Conservation (phyloP, 2,113 vertebrate genomes). For the Cavia aperea region DNA sequence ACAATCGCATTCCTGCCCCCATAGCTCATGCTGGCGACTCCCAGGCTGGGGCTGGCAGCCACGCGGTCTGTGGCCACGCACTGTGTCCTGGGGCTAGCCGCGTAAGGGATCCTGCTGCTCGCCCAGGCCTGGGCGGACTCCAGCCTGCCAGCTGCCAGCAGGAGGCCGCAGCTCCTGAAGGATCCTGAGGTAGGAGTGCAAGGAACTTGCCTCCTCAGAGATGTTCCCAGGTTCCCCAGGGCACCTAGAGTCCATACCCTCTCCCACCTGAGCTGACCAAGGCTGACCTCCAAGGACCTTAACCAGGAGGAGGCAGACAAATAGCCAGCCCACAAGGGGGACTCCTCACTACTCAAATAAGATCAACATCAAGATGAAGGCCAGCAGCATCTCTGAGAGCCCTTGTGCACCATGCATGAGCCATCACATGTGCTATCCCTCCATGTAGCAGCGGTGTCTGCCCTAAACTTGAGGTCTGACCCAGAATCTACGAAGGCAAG, state of each 20-base stretch:
- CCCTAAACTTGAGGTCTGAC: not conserved
- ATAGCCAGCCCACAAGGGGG: not conserved
- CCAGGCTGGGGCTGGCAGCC: conserved; percentile 61
- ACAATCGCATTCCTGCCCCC: conserved; percentile 65
- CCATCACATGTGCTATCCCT: not conserved
- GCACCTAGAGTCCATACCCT: not conserved
- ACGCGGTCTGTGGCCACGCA: conserved; percentile 51
- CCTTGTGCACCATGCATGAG: not conserved
- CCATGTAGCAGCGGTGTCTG: not conserved
- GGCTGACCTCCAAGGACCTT: not conserved
- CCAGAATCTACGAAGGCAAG: not conserved
- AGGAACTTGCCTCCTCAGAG: not conserved
- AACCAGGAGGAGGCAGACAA: not conserved
- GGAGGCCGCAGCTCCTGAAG: conserved; percentile 21
- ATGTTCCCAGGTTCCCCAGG: not conserved
- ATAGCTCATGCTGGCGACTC: conserved; percentile 62
- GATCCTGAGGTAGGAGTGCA: not conserved
- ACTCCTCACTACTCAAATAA: not conserved
- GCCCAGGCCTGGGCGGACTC: conserved; percentile 50
- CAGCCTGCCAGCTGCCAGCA: conserved; percentile 30
- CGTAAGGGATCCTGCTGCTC: conserved; percentile 50
- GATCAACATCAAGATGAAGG: not conserved
- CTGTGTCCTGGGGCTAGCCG: conserved; percentile 39
- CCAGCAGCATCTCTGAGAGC: not conserved
- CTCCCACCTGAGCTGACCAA: not conserved